A percentile compares a stretch with the other conserved stretches of the same genome.
These are phyloP conservation scores for Salpingus planirostris DNA, from an alignment of 2,888 invertebrate genomes.

Conservation along the genomic window DNA sequence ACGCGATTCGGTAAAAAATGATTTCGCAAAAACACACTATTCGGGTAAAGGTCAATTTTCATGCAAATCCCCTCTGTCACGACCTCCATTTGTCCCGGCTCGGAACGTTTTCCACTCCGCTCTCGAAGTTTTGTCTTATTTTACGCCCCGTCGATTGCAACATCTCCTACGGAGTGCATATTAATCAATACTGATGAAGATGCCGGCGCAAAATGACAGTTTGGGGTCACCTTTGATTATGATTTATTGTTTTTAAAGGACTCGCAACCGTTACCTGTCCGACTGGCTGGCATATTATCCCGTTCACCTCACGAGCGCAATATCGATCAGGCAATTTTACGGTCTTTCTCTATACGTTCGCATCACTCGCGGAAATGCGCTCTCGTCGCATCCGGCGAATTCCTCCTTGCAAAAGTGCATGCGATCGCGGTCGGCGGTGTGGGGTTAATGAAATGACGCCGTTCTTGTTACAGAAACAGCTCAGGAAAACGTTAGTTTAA, in stretches of 20 bases:
- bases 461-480: slow-evolving; percentile 9
- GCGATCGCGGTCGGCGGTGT: slow-evolving; percentile 3
- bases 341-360: too few species aligned
- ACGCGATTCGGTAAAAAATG: too few species aligned
- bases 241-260: slow-evolving; percentile 26
- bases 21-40: slow-evolving; percentile 15
- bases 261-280: too few species aligned
- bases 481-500: slow-evolving; percentile 17
- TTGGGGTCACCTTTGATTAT: slow-evolving; percentile 24
- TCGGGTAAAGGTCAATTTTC: slow-evolving; percentile 33
- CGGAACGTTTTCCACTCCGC: slow-evolving; percentile 17
- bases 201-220: slow-evolving; percentile 24
- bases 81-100: slow-evolving; percentile 31
- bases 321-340: too few species aligned
- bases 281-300: too few species aligned
- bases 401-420: too few species aligned
- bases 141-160: slow-evolving; percentile 32
- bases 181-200: slow-evolving; percentile 35
- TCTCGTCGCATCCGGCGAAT: too few species aligned
- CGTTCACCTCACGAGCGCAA: too few species aligned
- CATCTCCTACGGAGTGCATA: slow-evolving; percentile 26
- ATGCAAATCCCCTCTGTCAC: slow-evolving; percentile 34
- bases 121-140: slow-evolving; percentile 30
- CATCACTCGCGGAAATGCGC: too few species aligned
- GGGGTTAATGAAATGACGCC: slow-evolving; percentile 8